Base-by-base conservation (phyloP, 2,888 invertebrate genomes). In the Trissonchulus sp. region DNA sequence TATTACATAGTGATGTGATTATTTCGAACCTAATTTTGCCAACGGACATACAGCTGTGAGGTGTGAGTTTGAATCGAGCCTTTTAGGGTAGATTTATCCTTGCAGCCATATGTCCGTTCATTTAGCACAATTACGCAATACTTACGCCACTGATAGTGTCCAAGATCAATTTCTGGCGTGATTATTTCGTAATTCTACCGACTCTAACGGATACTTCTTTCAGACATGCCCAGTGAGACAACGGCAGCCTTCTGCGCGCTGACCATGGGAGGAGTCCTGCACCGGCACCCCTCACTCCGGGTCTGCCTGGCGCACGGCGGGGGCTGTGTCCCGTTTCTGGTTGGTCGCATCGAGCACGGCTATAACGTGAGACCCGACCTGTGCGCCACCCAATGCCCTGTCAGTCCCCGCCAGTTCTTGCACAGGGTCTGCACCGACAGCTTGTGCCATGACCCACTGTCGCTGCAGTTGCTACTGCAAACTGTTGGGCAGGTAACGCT, bases 191-290 rank as follows among this genome's bases (percentile, higher is more conserved):
- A n/a, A n/a, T n/a, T n/a, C n/a, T n/a, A n/a, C n/a, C n/a, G n/a
- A n/a, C n/a, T n/a, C n/a, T n/a, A n/a, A n/a, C n/a, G n/a, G n/a
- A n/a, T n/a, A n/a, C n/a, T n/a, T n/a, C n/a, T n/a, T n/a, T n/a
- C n/a, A 87, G 87, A 88, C 28, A 88, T 89, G 88, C 88, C 88
- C 0, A 84, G 87, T 0, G 88, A 89, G 79, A 88, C 88, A 1
- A 85, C 88, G 0, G 84, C 85, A 18, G 87, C 88, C 2, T 86
- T 88, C 30, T 87, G 87, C 76, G 84, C 84, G 71, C 81, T 88
- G 79, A 81, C 88, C 1, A 87, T 88, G 84, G 88, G 88, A 8
- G 88, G 88, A 1, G 86, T 89, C 23, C 81, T 88, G 28, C 85
- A 87, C 76, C 81, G 84, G 68, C 87, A 87, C 80, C 88, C 88